Evolutionary conservation across 1,140 invertebrate genomes (phyloP), one percentile per base, ranked within the genome.

Genomic region (Schmidtea mediterranea): DNA sequence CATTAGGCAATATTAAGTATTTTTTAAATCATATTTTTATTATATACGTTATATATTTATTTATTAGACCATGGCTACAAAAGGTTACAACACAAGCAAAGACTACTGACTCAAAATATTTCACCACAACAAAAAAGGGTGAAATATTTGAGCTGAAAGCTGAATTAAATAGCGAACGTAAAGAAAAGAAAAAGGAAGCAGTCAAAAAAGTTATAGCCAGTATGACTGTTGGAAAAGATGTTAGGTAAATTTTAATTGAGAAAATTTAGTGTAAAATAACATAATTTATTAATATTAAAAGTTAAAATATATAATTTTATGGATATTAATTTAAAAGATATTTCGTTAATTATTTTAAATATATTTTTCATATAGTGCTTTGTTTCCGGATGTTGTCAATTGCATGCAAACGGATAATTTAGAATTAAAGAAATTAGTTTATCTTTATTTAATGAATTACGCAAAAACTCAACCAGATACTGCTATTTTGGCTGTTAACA

Each of bases 341-440:
- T n/a, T n/a, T n/a, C n/a, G n/a, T n/a, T n/a, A n/a, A n/a, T n/a
- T n/a, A n/a, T n/a, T n/a, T n/a, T n/a, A n/a, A n/a, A n/a, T n/a
- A n/a, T n/a, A n/a, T 32, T 32, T 6, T 32, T 32, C 10, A 32
- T 64, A 48, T 54, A 73, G 72, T 60, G 84, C 87, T 9, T 68
- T 98, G 1, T 97, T 98, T 65, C 87, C 92, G 6, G 90, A 98
- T 68, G 92, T 98, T 23, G 84, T 98, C 21, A 98, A 98, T 64
- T 98, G 92, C 62, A 99, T 98, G 89, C 92, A 99, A 68, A 98
- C 92, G 8, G 92, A 99, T 63, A 98, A 98, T 69, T 71, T 99
- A 61, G 92, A 99, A 67, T 66, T 98, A 54, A 99, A 99, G 70
- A 98, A 98, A 60, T 71, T 99, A 36, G 92, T 98, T 0, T 98